A percentile compares a stretch with the other conserved stretches of the same genome.
Evolutionary conservation across 53 echinoderm and acorn worm genomes (phyloP).

Genomic region (Echinarachnius parma): DNA sequence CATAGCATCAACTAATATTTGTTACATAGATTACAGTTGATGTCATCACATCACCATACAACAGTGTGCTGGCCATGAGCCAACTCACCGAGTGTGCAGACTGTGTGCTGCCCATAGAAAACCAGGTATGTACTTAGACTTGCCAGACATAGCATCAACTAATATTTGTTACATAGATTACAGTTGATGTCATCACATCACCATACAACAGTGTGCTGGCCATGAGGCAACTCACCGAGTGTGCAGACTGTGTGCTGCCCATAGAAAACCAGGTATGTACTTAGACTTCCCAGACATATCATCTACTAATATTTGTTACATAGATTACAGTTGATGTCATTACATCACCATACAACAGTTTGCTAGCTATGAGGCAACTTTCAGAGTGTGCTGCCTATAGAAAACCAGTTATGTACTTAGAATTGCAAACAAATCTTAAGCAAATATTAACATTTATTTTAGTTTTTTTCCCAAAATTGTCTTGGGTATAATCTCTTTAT

Average conservation of each 20-base stretch:
- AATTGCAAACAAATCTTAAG: no score
- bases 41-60: conserved; percentile 89
- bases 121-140: conserved; percentile 69
- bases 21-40: no score
- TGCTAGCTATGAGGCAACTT: conserved; percentile 80
- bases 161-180: no score
- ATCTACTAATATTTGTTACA: no score
- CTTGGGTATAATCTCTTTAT: no score
- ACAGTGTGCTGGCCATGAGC: conserved; percentile 93
- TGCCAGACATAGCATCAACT: no score
- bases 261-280: conserved; percentile 86
- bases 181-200: conserved; percentile 84
- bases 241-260: conserved; percentile 92
- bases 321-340: conserved; percentile 71
- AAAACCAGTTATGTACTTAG: conserved; percentile 94
- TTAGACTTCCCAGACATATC: no score
- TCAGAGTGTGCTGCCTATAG: conserved; percentile 81
- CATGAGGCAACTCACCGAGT: conserved; percentile 87
- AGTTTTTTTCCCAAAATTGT: no score
- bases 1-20: no score
- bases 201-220: conserved; percentile 94
- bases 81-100: conserved; percentile 91
- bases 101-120: conserved; percentile 92
- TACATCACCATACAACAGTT: conserved; percentile 74
- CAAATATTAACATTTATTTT: no score